Base-by-base conservation (phyloP, 2,113 vertebrate species). In the Archocentrus centrarchus region DNA sequence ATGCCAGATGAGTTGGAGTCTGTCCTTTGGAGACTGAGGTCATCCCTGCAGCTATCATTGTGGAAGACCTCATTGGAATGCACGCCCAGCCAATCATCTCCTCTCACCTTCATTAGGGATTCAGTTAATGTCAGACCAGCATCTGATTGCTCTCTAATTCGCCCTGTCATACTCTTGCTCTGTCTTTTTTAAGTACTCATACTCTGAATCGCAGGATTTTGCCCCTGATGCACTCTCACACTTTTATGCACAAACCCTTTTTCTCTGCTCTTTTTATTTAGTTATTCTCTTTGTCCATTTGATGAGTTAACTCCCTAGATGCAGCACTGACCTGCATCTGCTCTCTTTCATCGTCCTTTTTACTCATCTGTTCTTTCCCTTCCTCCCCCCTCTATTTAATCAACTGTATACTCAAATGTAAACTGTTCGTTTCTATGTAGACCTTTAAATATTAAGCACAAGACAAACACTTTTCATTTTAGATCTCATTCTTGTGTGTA, bases 71-170 rank as follows among this genome's bases (percentile, higher is more conserved):
- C 82, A 79, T 85, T 20, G 47, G 86, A 75, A 90, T 79, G 41
- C 53, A 20, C 7, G 7, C 53, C 75, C 80, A 13, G 86, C 93
- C 87, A 92, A 91, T 93, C 89, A 75, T 50, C 73, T 91, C 73
- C 44, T 60, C 79, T 92, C 90, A 83, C 89, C 90, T 91, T 91
- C 93, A 91, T 91, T 88, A 91, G 81, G 66, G 90, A 92, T 86
- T 86, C 76, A 7, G 81, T 85, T 92, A 93, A 89, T 91, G 91
- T 91, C 86, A 79, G 59, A 79, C 27, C 62, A 32, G 80, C 78
- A 87, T 88, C 80, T 50, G 57, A 89, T 78, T 73, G 79, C 83
- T 81, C 81, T 84, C 77, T 80, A 79, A 88, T 88, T 60, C 3
- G 11, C 76, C 60, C 75, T 6, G 77, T 83, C 85, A 32, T 18